Percentiles rank a stretch among this genome's conserved stretches.
Conservation (phyloP, 1,140 invertebrate genomes). For the Solenopsis invicta region DNA sequence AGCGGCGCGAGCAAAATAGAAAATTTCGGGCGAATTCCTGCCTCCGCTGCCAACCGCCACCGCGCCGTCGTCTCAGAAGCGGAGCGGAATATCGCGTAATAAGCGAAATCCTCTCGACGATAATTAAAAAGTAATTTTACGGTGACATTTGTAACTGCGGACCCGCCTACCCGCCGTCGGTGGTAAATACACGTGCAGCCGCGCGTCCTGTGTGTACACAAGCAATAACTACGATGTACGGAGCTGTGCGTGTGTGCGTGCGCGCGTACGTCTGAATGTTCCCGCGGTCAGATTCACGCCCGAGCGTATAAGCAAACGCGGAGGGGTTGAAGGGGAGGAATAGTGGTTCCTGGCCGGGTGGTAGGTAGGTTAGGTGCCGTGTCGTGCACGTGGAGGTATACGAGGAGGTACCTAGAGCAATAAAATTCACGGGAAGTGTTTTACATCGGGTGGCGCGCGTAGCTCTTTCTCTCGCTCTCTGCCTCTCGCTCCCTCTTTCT, state of each 20-base stretch:
- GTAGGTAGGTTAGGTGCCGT: conserved; percentile 62
- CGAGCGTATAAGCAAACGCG: conserved; percentile 66
- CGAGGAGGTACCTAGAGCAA: conserved; percentile 76
- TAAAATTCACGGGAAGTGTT: conserved; percentile 86
- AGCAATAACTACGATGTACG: conserved; percentile 59
- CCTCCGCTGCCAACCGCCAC: conserved; percentile 41
- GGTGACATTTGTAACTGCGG: conserved; percentile 74
- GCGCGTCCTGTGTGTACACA: conserved; percentile 49
- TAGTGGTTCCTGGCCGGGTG: conserved; percentile 43
- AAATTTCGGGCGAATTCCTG: conserved; percentile 72
- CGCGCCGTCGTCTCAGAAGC: conserved; percentile 46
- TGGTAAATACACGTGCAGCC: conserved; percentile 64
- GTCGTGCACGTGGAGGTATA: conserved; percentile 54
- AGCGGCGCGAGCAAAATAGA: conserved; percentile 75
- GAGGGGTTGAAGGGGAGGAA: conserved; percentile 26
- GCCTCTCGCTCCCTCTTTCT: conserved; percentile 65
- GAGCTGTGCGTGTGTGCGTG: background rate
- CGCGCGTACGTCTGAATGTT: conserved; percentile 41
- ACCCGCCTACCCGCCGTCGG: conserved; percentile 37
- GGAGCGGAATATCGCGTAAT: conserved; percentile 78
- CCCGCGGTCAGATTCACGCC: conserved; percentile 43
- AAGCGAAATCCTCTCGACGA: conserved; percentile 82
- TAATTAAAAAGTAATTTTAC: conserved; percentile 85
- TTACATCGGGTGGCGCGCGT: conserved; percentile 79
- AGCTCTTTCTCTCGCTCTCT: conserved; percentile 68